These are phyloP conservation scores for Heteromurus nitidus DNA, from an alignment of 2,888 invertebrate genomes.

Conservation along the genomic window DNA sequence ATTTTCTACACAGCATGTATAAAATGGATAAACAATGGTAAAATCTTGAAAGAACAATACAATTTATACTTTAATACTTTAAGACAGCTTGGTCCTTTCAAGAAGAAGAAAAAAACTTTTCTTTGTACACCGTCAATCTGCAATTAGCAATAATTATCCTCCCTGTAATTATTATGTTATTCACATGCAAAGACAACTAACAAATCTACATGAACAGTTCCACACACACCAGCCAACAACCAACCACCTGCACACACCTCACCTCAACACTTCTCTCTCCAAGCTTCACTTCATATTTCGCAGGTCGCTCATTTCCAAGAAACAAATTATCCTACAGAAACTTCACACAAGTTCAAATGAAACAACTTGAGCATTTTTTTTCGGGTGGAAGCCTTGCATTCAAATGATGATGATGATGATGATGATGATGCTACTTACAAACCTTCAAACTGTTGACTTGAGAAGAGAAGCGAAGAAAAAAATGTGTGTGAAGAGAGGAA, in stretches of 20 bases:
- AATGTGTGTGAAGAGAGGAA: conserved; percentile 31
- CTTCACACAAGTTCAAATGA: no score
- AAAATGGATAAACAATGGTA: conserved; percentile 40
- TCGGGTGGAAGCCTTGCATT: no score
- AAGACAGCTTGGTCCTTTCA: no score
- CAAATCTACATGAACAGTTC: conserved; percentile 47
- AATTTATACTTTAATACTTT: no score
- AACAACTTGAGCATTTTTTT: no score
- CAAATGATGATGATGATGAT: conserved; percentile 1
- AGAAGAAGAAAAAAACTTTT: conserved; percentile 34
- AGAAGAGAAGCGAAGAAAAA: no score
- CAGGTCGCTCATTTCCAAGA: neutral
- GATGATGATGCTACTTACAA: no score
- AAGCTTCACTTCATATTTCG: neutral
- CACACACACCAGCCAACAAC: no score
- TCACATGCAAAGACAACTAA: conserved; percentile 64
- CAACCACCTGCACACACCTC: conserved; percentile 59
- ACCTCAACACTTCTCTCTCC: conserved; percentile 32
- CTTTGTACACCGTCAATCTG: conserved; percentile 46
- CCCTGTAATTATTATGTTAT: conserved; percentile 66
- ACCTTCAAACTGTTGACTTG: conserved; percentile 25
- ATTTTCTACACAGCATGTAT: no score
- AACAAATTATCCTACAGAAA: neutral
- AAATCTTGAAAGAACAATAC: no score
- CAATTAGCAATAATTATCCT: conserved; percentile 65